Conservation (phyloP, 2,888 invertebrate genomes). For the Loripinus fragilis region DNA sequence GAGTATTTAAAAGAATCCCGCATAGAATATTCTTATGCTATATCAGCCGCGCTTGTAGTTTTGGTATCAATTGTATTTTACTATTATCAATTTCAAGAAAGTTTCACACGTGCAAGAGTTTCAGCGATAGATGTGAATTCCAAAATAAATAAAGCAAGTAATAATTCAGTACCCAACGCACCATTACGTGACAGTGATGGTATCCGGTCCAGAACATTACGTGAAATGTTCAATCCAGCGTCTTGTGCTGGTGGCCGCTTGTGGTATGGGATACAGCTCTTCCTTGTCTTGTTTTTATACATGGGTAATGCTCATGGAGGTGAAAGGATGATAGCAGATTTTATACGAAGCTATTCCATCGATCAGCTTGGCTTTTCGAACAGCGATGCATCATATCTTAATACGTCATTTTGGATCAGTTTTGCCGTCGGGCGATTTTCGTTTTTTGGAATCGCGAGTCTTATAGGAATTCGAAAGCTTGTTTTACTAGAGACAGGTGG, state of each 20-base stretch:
- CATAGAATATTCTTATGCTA: constrained; percentile 66
- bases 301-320: constrained; percentile 67
- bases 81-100: constrained; percentile 51
- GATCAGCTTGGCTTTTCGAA: constrained; percentile 65
- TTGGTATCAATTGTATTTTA: constrained; percentile 60
- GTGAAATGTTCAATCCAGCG: constrained; percentile 60
- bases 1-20: constrained; percentile 50
- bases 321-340: constrained; percentile 67
- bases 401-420: constrained; percentile 71
- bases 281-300: constrained; percentile 60
- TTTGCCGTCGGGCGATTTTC: constrained; percentile 64
- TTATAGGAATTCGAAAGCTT: constrained; percentile 60
- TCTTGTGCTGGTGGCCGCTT: constrained; percentile 64
- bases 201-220: background rate
- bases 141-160: background rate
- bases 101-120: background rate
- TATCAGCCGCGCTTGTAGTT: constrained; percentile 54
- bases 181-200: background rate
- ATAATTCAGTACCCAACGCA: no score
- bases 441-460: constrained; percentile 61
- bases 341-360: constrained; percentile 68
- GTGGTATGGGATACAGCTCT: constrained; percentile 58
- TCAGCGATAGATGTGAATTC: no score
- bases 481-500: constrained; percentile 59
- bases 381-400: constrained; percentile 61